These are phyloP conservation scores for Clarias pachynema DNA, from an alignment of 2,797 vertebrate species.

Conservation along the genomic window DNA sequence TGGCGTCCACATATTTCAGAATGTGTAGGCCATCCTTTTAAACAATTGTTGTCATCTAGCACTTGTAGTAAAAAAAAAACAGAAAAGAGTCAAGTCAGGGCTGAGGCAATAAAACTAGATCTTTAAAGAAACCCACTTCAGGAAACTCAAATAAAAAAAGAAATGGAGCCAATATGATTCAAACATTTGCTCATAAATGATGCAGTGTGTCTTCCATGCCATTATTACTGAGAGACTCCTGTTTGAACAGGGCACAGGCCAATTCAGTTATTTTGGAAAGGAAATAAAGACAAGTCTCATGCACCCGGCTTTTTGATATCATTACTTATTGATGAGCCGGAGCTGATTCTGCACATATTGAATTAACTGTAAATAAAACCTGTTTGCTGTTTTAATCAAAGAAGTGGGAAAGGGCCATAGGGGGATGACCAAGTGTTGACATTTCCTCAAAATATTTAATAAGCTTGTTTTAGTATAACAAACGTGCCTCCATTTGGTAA, in stretches of 20 bases:
- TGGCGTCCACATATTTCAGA: not conserved
- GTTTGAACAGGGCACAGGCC: constrained; percentile 51
- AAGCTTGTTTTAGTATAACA: constrained; percentile 1
- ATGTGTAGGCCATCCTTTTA: not conserved
- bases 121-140: constrained; percentile 37
- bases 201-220: constrained; percentile 58
- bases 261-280: constrained; percentile 45
- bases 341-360: constrained; percentile 61
- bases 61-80: not conserved
- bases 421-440: not conserved
- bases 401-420: constrained; percentile 14
- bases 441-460: constrained; percentile 23
- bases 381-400: constrained; percentile 43
- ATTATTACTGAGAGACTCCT: constrained; percentile 47
- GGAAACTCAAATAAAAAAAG: constrained; percentile 44
- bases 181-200: constrained; percentile 72
- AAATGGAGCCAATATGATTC: constrained; percentile 58
- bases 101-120: constrained; percentile 17
- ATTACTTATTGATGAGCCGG: constrained; percentile 76
- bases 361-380: constrained; percentile 66
- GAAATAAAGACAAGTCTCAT: constrained; percentile 41
- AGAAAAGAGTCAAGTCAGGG: not conserved
- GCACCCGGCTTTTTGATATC: constrained; percentile 52
- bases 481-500: not conserved
- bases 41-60: not conserved